Evolutionary conservation across 1,140 invertebrate genomes (phyloP).

Genomic region (Pissodes strobi): DNA sequence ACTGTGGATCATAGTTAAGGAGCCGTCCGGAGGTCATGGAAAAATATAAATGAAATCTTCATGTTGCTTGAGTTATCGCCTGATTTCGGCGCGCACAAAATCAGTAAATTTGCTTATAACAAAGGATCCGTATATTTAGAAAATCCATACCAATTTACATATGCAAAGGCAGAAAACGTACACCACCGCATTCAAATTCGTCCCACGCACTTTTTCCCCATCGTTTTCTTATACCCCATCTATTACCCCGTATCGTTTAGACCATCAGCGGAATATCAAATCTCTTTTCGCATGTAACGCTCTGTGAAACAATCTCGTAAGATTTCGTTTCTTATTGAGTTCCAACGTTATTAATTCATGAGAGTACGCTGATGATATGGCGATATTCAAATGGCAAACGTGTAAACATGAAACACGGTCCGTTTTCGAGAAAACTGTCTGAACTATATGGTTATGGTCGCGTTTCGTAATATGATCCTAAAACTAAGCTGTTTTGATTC

Average conservation of each 20-base stretch:
- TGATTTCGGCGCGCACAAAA: no score
- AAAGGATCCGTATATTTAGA: no score
- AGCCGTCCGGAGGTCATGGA: no score
- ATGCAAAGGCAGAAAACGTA: no score
- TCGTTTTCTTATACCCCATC: constrained; percentile 8
- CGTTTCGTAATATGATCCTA: constrained; percentile 18
- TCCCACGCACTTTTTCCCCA: constrained; percentile 12
- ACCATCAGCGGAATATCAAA: constrained; percentile 29
- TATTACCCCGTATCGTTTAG: constrained; percentile 20
- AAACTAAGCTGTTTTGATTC: no score
- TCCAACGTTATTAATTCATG: constrained; percentile 26
- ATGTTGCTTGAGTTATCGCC: no score
- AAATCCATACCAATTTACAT: no score
- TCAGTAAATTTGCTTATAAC: no score
- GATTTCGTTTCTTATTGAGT: constrained; percentile 26
- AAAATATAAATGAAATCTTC: no score
- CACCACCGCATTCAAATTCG: constrained; percentile 1
- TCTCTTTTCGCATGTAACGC: constrained; percentile 26
- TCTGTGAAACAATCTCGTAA: constrained; percentile 24
- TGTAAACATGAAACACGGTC: constrained; percentile 18
- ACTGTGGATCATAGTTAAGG: no score
- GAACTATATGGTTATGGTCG: constrained; percentile 6
- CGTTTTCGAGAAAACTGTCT: constrained; percentile 10
- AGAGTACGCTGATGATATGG: constrained; percentile 28
- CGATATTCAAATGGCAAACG: constrained; percentile 29